Conservation (phyloP, 2,888 invertebrate species). For the Sesia bembeciformis region DNA sequence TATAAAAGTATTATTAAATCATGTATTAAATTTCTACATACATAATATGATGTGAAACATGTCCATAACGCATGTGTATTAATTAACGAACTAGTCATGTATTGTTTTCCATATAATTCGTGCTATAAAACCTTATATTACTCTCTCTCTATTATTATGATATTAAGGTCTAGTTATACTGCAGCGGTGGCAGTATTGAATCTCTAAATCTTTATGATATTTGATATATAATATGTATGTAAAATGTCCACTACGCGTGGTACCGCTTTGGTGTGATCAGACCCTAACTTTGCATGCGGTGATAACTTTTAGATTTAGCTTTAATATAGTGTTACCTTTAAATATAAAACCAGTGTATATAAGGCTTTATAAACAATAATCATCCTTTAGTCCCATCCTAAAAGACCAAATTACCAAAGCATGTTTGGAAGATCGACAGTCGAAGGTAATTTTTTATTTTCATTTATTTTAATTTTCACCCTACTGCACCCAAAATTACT, state of each 20-base stretch:
- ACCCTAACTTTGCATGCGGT: neutral
- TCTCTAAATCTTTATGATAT: no score
- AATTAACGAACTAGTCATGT: slow-evolving; percentile 10
- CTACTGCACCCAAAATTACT: no score
- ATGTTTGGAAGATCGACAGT: slow-evolving; percentile 62
- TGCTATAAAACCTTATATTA: neutral
- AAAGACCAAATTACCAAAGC: slow-evolving; percentile 42
- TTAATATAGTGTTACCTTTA: slow-evolving; percentile 24
- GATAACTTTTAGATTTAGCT: slow-evolving; percentile 6
- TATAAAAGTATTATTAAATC: no score
- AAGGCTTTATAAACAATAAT: slow-evolving; percentile 26
- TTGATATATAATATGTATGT: no score
- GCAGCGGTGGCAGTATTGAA: neutral
- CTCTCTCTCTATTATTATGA: neutral
- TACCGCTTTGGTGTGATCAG: no score
- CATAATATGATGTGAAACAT: neutral
- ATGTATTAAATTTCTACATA: neutral
- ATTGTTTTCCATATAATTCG: slow-evolving; percentile 4
- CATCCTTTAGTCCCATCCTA: slow-evolving; percentile 32
- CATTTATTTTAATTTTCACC: slow-evolving; percentile 30
- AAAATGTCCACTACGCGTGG: no score
- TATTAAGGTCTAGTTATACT: neutral
- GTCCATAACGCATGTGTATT: slow-evolving; percentile 3
- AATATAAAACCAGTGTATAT: slow-evolving; percentile 24
- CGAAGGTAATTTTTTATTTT: slow-evolving; percentile 57